Evolutionary conservation across 2,113 vertebrate species (phyloP).

Genomic region (Hydropotes inermis): DNA sequence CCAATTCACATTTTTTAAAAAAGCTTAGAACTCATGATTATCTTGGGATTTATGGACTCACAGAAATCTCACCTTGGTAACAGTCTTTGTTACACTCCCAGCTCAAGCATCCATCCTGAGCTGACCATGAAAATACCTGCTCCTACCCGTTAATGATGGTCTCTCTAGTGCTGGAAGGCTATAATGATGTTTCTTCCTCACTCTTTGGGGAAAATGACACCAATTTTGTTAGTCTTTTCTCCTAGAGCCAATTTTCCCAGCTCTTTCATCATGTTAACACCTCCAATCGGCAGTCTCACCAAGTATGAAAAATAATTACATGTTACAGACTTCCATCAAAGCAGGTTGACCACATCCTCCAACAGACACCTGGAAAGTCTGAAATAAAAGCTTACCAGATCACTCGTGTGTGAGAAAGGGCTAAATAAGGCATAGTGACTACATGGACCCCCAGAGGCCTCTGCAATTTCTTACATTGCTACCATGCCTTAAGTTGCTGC

Average conservation of each 20-base stretch:
- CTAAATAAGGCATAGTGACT: background rate
- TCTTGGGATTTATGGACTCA: background rate
- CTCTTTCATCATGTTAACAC: background rate
- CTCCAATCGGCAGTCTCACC: background rate
- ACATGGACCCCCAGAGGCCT: background rate
- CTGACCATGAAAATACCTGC: background rate
- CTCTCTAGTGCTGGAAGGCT: background rate
- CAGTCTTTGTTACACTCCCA: background rate
- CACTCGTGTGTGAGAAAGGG: background rate
- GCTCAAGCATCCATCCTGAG: background rate
- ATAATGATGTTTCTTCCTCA: background rate
- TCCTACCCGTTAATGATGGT: background rate
- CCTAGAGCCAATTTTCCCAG: background rate
- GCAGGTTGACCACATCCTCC: background rate
- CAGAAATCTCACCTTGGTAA: background rate
- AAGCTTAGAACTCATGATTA: background rate
- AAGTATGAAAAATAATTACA: background rate
- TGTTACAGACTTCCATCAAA: background rate
- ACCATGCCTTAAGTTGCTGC: background rate
- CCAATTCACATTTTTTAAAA: background rate
- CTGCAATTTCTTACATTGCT: background rate
- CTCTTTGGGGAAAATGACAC: slow-evolving; percentile 28
- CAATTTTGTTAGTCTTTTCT: slow-evolving; percentile 26
- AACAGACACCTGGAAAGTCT: background rate
- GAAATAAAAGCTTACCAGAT: background rate